Percentiles rank a stretch among this genome's conserved stretches.
These are phyloP conservation scores for Catocala nupta DNA, from an alignment of 2,888 invertebrate species.

Conservation along the genomic window DNA sequence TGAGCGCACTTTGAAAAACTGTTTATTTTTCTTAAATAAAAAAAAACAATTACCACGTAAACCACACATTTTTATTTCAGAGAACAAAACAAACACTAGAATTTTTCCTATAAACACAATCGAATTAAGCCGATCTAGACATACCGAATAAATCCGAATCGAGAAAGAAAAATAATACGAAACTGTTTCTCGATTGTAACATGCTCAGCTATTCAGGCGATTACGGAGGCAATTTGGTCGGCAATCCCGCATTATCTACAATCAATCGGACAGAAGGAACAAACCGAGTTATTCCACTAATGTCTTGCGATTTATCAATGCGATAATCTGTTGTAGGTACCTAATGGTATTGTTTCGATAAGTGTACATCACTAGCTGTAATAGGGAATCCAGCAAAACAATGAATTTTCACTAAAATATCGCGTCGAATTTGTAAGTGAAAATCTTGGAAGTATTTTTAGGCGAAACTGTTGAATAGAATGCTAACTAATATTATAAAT, in stretches of 20 bases:
- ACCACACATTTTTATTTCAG: too few species aligned
- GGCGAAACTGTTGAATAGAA: too few species aligned
- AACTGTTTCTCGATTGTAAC: conserved; percentile 35
- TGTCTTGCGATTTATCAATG: conserved; percentile 73
- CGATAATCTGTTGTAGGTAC: conserved; percentile 46
- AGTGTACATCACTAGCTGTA: conserved; percentile 1
- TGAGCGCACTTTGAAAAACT: too few species aligned
- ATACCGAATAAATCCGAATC: conserved; percentile 7
- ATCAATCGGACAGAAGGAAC: conserved; percentile 81
- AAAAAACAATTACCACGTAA: neutral
- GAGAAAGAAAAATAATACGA: conserved; percentile 12
- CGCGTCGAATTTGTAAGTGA: too few species aligned
- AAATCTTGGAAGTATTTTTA: too few species aligned
- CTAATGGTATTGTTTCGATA: conserved; percentile 8
- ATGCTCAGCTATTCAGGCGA: conserved; percentile 47
- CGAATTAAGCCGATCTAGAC: conserved; percentile 7
- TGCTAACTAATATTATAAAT: too few species aligned
- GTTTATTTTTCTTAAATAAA: neutral
- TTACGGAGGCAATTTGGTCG: conserved; percentile 69
- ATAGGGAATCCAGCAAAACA: too few species aligned
- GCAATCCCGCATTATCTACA: conserved; percentile 78
- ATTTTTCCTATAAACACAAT: conserved; percentile 10
- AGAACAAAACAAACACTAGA: neutral
- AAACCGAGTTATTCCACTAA: conserved; percentile 68
- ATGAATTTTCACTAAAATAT: too few species aligned